Evolutionary conservation across 2,797 vertebrate species (phyloP), one percentile per base, ranked within the genome.

Genomic region (Eospalax fontanierii): DNA sequence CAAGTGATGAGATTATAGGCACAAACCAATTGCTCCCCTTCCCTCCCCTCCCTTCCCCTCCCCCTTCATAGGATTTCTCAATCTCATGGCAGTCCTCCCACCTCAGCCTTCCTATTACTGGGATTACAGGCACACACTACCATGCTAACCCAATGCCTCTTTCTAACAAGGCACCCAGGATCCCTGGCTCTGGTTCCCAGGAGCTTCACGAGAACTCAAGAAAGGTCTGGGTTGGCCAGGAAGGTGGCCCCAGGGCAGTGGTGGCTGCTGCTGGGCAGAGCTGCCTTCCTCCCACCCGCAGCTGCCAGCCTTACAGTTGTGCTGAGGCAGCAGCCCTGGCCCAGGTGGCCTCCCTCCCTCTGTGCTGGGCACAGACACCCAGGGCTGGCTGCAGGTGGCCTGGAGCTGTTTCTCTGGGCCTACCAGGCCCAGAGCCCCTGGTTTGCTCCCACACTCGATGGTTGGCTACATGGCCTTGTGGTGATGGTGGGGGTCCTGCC

Each of bases 271-370:
- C 75, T 59, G 33, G 71, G 76, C 30, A 71, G 46, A 68, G 33
- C 30, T 0, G 4, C 73, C 91, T 61, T 61, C 11, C 70, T 81
- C 65, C 50, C 28, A 15, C 12, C 87, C 9, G 0, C 75, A 93
- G 92, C 95, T 91, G 82, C 75, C 76, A 83, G 93, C 59, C 89
- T 80, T 65, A 63, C 88, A 6, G 65, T 88, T 92, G 89, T 94
- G 96, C 97, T 96, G 91, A 95, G 61, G 80, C 95, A 93, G 96
- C 97, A 94, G 84, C 91, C 38, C 24, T 1, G 65, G 84, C 65
- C 97, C 35, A 54, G 30, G 65, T 4, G 10, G 76, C 81, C 71
- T 61, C 46, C 92, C 78, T 73, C 90, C 86, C 84, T 91, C 87
- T 43, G 65, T 68, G 73, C 76, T 40, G 80, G 92, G 88, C 83